Evolutionary conservation across 1,140 invertebrate genomes (phyloP), one percentile per base, ranked within the genome.

Genomic region (Diorhabda carinulata): DNA sequence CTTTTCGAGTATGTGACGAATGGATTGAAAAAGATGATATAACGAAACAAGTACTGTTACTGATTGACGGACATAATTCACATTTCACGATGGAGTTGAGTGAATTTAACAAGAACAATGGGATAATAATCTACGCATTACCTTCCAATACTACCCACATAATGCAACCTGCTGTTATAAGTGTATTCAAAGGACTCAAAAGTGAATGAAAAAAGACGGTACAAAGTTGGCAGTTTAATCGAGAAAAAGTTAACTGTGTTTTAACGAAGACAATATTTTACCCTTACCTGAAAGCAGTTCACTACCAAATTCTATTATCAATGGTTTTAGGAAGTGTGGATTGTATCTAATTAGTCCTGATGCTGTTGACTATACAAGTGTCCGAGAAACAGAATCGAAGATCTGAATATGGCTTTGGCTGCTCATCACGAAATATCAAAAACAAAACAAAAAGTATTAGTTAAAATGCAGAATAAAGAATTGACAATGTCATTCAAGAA

Each of bases 141-240:
- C 76, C 74, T 5, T 79, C 82, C 1, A 83, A 82, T 71, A 72
- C 80, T 5, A 82, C 82, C 5, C 82, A 83, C 68, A 78, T 83
- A 4, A 67, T 83, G 52, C 81, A 83, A 67, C 80, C 81, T 7
- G 77, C 80, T 25, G 79, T 82, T 70, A 78, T 84, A 41, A 61
- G 70, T 57, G 73, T 82, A 3, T 84, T 82, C 62, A 71, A 72
- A 67, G 73, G 75, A 52, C 40, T 81, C 40, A 81, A 81, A 74
- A 63, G 45, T 3, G 59, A 74, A 56, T 82, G 80, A 79, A 80
- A 77, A 70, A 74, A 75, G 64, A 69, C 69, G 6, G 72, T 77
- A 10, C 10, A 69, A 60, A 41, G 60, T 61, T 73, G 65, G 66
- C 69, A 70, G 66, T 5, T 3, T 57, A 68, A 68, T 62, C 58